Base-by-base conservation (phyloP, 2,113 vertebrate species). In the Gallinago paraguaiae region DNA sequence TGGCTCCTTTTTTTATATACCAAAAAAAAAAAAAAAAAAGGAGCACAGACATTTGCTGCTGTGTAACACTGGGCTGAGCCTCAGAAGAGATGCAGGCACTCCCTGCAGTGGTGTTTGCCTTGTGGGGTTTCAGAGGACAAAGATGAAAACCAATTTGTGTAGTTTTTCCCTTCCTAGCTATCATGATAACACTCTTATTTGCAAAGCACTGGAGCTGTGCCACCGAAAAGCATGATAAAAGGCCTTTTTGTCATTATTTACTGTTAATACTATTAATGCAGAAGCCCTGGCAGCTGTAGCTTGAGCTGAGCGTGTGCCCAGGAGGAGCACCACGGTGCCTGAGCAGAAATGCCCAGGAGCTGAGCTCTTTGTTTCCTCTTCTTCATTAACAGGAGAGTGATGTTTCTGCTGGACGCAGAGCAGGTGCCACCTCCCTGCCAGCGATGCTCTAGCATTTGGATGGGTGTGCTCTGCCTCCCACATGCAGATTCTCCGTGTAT, bases 261-360 rank as follows among this genome's bases (percentile, higher is more conserved):
- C 35, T 45, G 18, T 39, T 85, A 28, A 12, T 60, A 18, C 11
- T 35, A 7, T 51, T 53, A 46, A 63, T 17, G 43, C 22, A 86
- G 80, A 33, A 81, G 18, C 30, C 17, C 15, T 63, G 64, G 15
- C 27, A 77, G 6, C 45, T 6, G 20, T 22, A 39, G 45, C 83
- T 74, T 53, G 46, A 86, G 33, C 22, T 57, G 13, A 45, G 28
- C 14, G 4, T 3, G 2, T 17, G 24, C 9, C 91, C 17, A 10
- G 1, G 5, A 68, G 43, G 9, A 79, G 6, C 30, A n/a, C 5
- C 11, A 3, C 37, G 24, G n/a, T 6, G 1, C 50, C 25, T 7
- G 5, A 81, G n/a, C 25, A 91, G 68, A 83, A 88, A 35, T 64
- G 23, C 13, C 57, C 31, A 22, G 50, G 45, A 77, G 17, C 64